Base-by-base conservation (phyloP, 2,888 invertebrate species). In the Cabera pusaria region DNA sequence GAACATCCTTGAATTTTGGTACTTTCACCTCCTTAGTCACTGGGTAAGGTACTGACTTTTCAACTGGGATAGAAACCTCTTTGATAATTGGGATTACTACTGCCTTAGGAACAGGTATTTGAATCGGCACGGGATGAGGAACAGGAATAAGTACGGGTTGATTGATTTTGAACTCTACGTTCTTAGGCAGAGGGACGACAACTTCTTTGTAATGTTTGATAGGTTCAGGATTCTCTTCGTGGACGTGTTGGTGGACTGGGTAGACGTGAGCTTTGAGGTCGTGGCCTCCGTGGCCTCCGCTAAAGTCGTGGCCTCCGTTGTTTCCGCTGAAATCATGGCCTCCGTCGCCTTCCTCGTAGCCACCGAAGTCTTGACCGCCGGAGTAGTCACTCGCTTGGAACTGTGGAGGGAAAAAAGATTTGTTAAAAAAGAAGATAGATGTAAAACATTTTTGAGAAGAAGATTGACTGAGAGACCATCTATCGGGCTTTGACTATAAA, bases 11-110 rank as follows among this genome's bases (percentile, higher is more conserved):
- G 43, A 93, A 90, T 36, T 91, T 91, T 0, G 93, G 93, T 14
- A 93, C 91, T 16, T 92, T 92, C 0, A 93, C 91, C 1, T 83
- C 79, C 57, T 90, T 93, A 49, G 93, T 93, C 0, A 94, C 93
- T 0, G 93, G 92, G 59, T 93, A 93, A 0, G 93, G 93, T 2
- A 93, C 93, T 10, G 93, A 93, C 62, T 93, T 94, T 56, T 94
- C 93, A 0, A 94, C 91, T 0, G 93, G 93, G 11, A 93, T 90
- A 0, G 92, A 90, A 1, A 94, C 89, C 50, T 93, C 93, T 62
- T 93, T 93, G 16, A 93, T 83, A 2, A 93, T 90, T 0, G 93
- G 93, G 1, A 93, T 91, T 0, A 93, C 92, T 0, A 93, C 88
- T 0, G 93, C 93, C 52, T 92, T 93, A 0, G 93, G 91, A 0